These are phyloP conservation scores for Oceanites oceanicus DNA, from an alignment of 2,113 vertebrate genomes.

Conservation along the genomic window DNA sequence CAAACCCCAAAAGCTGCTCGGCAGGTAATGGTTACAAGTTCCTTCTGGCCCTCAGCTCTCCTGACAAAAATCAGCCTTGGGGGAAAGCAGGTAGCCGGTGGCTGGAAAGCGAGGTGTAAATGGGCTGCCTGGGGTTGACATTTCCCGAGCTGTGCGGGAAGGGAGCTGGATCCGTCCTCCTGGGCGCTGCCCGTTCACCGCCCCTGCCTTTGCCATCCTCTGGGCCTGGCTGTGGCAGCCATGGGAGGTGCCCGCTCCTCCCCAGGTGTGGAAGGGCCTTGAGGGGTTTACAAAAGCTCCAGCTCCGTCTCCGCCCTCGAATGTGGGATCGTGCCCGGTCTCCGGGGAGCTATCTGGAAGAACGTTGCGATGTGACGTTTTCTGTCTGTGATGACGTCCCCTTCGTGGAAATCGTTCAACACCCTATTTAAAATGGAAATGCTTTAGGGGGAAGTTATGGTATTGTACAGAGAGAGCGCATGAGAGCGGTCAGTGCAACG, in stretches of 20 bases:
- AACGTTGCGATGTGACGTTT: background rate
- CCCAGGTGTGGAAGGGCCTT: background rate
- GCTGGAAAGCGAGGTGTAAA: background rate
- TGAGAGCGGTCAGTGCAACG: background rate
- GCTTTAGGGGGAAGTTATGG: background rate
- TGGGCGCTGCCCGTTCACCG: background rate
- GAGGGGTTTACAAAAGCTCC: background rate
- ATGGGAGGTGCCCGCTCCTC: background rate
- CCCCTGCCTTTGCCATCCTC: background rate
- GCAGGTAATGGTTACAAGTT: background rate
- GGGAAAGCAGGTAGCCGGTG: background rate
- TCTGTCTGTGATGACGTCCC: background rate
- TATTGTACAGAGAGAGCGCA: background rate
- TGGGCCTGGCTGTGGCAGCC: background rate
- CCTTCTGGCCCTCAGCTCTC: background rate
- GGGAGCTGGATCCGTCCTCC: background rate
- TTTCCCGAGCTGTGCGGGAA: background rate
- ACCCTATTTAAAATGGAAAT: background rate
- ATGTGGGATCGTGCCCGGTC: fast-evolving
- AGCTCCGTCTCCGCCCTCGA: background rate
- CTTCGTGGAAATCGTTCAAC: fast-evolving
- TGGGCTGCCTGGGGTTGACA: background rate
- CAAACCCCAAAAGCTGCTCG: background rate
- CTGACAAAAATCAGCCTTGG: background rate
- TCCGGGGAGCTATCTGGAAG: background rate